Percentiles rank a stretch among this genome's conserved stretches.
phyloP scores from a whole-genome alignment of 2,797 vertebrate species.

The Typhlichthys subterraneus region DNA sequence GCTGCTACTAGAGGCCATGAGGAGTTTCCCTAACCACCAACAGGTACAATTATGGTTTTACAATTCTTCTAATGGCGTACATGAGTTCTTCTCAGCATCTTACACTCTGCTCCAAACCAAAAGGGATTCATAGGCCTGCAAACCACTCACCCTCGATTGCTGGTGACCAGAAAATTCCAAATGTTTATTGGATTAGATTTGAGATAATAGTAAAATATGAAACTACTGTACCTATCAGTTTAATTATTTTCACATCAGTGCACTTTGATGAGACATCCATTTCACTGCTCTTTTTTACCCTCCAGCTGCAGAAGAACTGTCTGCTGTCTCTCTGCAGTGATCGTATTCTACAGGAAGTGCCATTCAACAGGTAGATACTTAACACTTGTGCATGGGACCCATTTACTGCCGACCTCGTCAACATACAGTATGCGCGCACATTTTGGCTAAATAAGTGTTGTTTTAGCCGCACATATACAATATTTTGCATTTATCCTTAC shows the following conservation, averaged over 20 bases:
- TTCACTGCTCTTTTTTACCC: conserved; percentile 41
- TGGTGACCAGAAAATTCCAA: no score
- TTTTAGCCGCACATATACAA: background rate
- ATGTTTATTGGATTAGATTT: no score
- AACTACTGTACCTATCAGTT: no score
- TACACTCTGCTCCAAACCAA: background rate
- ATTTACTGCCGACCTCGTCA: no score
- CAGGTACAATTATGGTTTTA: conserved; percentile 78
- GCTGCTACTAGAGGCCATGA: conserved; percentile 95
- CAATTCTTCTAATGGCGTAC: background rate
- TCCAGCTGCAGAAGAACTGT: conserved; percentile 96
- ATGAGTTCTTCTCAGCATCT: background rate
- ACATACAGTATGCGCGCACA: no score
- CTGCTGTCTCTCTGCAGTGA: conserved; percentile 98
- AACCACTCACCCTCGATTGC: background rate
- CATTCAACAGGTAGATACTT: conserved; percentile 91
- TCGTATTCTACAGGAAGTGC: conserved; percentile 96
- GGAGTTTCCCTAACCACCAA: conserved; percentile 97
- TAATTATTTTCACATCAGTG: no score
- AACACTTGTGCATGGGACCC: background rate
- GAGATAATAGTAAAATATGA: no score
- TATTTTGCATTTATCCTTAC: no score
- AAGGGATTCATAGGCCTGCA: background rate
- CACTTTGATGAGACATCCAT: conserved; percentile 10
- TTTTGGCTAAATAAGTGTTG: background rate